Conservation (phyloP, 23 tunicate species). For the Ciona savignyi region DNA sequence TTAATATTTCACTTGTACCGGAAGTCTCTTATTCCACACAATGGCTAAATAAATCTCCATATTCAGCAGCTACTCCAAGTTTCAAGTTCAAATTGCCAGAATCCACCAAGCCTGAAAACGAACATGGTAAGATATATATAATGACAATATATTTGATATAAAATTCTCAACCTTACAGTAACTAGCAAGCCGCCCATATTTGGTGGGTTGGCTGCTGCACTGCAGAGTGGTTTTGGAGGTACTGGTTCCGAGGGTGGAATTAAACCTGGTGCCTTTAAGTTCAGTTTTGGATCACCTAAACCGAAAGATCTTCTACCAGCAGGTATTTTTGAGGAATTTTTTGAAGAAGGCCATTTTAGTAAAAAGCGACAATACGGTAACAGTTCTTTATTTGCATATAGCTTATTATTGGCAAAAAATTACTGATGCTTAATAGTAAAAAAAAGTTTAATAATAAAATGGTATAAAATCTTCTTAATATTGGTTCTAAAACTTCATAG, state of each 20-base stretch:
- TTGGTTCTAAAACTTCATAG: not conserved
- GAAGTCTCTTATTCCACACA: too few species aligned
- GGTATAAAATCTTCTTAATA: not conserved
- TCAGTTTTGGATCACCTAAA: constrained; percentile 32
- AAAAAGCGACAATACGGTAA: too few species aligned
- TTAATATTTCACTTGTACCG: too few species aligned
- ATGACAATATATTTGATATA: too few species aligned
- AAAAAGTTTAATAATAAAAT: too few species aligned
- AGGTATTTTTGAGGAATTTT: too few species aligned
- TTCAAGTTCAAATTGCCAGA: constrained; percentile 5
- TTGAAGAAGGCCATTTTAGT: too few species aligned
- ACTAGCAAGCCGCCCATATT: constrained; percentile 28
- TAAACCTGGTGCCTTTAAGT: not conserved
- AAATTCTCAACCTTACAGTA: too few species aligned
- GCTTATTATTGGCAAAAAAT: not conserved
- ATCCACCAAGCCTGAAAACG: not conserved
- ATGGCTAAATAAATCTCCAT: too few species aligned
- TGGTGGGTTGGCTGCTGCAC: constrained; percentile 33
- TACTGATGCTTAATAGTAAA: not conserved
- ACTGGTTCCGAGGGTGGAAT: constrained; percentile 12
- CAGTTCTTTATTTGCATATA: too few species aligned
- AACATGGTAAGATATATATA: too few species aligned
- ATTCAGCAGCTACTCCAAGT: constrained; percentile 16
- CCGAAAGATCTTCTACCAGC: constrained; percentile 3
- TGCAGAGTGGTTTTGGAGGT: constrained; percentile 17